A percentile compares a stretch with the other conserved stretches of the same genome.
phyloP scores from a whole-genome alignment of 2,888 invertebrate species.

The Conchocele bisecta region DNA sequence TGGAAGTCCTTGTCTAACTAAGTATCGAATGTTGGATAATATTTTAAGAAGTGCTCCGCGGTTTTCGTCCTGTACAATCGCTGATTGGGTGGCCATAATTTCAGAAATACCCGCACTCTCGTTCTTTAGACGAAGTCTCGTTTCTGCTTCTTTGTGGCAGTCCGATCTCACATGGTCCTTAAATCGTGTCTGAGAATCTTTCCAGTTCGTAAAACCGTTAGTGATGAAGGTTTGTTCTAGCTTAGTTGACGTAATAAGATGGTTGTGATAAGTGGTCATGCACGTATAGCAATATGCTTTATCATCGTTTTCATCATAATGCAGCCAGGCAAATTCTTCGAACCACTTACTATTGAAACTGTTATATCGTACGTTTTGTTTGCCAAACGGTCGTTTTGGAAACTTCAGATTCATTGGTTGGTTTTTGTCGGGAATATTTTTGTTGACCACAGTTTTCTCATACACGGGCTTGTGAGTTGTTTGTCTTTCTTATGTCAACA shows the following conservation, averaged over 20 bases:
- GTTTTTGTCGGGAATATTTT: conserved; percentile 4
- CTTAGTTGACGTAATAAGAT: neutral
- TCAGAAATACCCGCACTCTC: neutral
- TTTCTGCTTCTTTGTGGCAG: neutral
- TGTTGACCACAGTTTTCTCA: no score
- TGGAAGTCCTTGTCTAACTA: conserved; percentile 37
- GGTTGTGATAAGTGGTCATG: neutral
- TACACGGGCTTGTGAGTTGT: no score
- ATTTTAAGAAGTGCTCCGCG: neutral
- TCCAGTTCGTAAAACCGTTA: neutral
- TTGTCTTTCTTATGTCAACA: no score
- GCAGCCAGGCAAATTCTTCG: neutral
- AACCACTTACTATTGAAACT: neutral
- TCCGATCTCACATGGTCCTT: neutral
- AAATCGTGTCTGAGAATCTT: neutral
- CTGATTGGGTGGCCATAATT: neutral
- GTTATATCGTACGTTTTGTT: neutral
- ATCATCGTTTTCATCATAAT: neutral
- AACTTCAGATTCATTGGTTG: neutral
- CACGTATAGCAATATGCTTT: neutral
- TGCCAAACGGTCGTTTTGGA: neutral
- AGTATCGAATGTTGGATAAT: conserved; percentile 22
- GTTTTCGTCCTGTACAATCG: neutral
- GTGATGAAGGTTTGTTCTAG: conserved; percentile 1
- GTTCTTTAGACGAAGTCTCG: neutral